Evolutionary conservation across 2,888 invertebrate genomes (phyloP), one percentile per base, ranked within the genome.

Genomic region (Philereme vetulata): DNA sequence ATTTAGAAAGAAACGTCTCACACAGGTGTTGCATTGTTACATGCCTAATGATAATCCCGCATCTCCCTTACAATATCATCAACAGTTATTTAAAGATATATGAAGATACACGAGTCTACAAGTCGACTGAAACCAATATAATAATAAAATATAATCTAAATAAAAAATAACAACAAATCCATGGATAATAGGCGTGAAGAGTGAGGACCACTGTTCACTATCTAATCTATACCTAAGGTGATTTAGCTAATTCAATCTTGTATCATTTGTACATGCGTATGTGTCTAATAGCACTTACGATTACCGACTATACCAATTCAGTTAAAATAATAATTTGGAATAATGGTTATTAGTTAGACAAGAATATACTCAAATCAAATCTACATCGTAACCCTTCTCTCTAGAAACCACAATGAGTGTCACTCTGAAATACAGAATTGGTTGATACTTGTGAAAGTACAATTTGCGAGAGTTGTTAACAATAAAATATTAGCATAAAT

Each of bases 141-240:
- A 84, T 81, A 86, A 84, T 82, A 86, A 85, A 85, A 88, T 88
- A 88, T 83, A 85, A 88, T 86, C 85, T 86, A 88, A 88, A 62
- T 57, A 62, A 89, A 88, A 65, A 62, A 88, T 84, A 90, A 89
- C 85, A 90, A 90, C 84, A 85, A 85, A 77, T 78, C 72, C 52
- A 79, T 72, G 65, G 71, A 76, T 35, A 77, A 74, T 80, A 7
- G 11, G 4, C 80, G 60, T 44, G 44, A 44, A 21, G 7, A 43
- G 69, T 66, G 67, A 72, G 68, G 75, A 74, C 67, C 78, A 72
- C 76, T 79, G 72, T 70, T 73, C 69, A 70, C 74, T 77, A 76
- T 75, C 68, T 69, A 76, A 74, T 82, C 85, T 74, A 70, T 77
- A 79, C 21, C 88, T 87, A 88, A 6, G 54, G 72, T 83, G 82